Conservation (phyloP, 2,797 vertebrate species). For the Helostoma temminkii region DNA sequence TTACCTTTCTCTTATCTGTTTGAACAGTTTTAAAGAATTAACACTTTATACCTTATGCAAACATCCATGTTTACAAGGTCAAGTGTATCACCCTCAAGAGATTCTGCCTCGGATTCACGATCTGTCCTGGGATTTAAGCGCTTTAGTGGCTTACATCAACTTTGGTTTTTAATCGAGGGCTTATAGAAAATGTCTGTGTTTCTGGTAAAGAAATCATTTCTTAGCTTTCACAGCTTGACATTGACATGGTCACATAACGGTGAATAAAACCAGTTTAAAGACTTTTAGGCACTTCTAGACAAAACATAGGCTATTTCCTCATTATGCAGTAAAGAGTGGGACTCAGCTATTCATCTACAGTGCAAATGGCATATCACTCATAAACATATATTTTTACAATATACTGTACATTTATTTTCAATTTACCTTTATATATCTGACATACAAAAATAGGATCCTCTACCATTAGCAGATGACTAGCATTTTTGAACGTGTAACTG, state of each 20-base stretch:
- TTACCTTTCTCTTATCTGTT: conserved; percentile 38
- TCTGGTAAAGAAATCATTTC: conserved; percentile 23
- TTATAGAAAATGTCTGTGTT: conserved; percentile 36
- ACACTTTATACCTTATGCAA: conserved; percentile 89
- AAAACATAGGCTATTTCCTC: conserved; percentile 75
- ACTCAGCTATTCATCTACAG: conserved; percentile 82
- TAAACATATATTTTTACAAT: conserved; percentile 82
- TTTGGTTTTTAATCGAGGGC: conserved; percentile 61
- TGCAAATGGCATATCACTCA: conserved; percentile 86
- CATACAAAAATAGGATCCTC: conserved; percentile 80
- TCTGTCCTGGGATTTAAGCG: conserved; percentile 31
- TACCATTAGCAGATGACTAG: conserved; percentile 10
- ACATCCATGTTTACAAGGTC: conserved; percentile 91
- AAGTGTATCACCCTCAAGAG: conserved; percentile 88
- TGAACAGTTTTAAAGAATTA: conserved; percentile 52
- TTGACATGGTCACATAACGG: conserved; percentile 35
- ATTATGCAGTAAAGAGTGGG: conserved; percentile 76
- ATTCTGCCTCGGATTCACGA: conserved; percentile 77
- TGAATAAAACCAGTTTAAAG: conserved; percentile 55
- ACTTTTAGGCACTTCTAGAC: conserved; percentile 79
- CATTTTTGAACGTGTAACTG: conserved; percentile 15
- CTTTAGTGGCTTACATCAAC: conserved; percentile 51
- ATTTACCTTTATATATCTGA: conserved; percentile 73
- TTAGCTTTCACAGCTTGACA: conserved; percentile 33
- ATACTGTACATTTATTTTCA: conserved; percentile 91